Conservation (phyloP, 2,888 invertebrate genomes). For the Diaphora mendica region DNA sequence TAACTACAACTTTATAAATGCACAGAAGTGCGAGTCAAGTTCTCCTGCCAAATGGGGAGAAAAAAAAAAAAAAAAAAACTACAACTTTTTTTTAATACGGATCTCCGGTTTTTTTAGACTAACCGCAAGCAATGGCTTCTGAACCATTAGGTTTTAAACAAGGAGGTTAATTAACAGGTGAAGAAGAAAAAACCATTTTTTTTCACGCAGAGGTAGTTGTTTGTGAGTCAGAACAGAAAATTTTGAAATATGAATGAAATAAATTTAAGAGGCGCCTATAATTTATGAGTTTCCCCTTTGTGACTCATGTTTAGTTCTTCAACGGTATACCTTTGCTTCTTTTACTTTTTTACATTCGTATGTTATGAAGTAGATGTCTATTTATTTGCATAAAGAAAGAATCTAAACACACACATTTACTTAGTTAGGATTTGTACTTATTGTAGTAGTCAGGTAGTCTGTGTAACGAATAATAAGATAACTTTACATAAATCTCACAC, state of each 20-base stretch:
- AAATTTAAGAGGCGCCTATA: conserved; percentile 9
- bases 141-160: neutral
- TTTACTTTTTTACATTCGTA: neutral
- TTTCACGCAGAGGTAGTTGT: neutral
- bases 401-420: neutral
- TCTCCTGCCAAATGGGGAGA: too few species aligned
- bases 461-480: too few species aligned
- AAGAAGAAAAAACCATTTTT: neutral
- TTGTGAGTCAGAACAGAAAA: conserved; percentile 14
- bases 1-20: neutral
- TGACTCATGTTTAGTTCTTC: conserved; percentile 11
- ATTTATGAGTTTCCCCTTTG: conserved; percentile 4
- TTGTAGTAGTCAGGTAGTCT: too few species aligned
- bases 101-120: neutral
- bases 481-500: too few species aligned
- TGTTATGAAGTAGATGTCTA: neutral
- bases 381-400: neutral
- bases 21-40: too few species aligned
- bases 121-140: neutral
- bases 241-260: neutral
- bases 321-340: conserved; percentile 1
- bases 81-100: neutral
- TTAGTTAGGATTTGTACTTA: too few species aligned
- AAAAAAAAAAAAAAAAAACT: too few species aligned
- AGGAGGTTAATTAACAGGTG: neutral